Evolutionary conservation across 2,113 vertebrate species (phyloP).

Genomic region (Pao palembangensis): DNA sequence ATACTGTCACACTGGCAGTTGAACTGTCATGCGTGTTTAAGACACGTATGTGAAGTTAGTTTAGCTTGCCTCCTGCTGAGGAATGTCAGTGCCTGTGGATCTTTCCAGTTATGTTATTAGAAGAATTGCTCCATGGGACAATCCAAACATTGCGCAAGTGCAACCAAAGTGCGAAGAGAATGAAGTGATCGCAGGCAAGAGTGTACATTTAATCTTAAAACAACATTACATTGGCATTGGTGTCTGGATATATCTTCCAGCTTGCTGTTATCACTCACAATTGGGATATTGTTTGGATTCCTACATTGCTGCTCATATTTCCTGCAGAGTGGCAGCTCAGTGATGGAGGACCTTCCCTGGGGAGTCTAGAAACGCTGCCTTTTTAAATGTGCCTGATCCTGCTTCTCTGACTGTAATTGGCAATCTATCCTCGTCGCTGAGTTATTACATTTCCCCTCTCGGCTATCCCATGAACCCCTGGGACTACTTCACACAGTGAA

Average conservation of each 20-base stretch:
- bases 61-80: constrained; percentile 41
- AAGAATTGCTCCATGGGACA: constrained; percentile 38
- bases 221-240: constrained; percentile 22
- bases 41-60: constrained; percentile 30
- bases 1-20: neutral
- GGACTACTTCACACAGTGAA: constrained; percentile 55
- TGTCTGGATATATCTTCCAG: constrained; percentile 37
- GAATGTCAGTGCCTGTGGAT: constrained; percentile 32
- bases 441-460: constrained; percentile 61
- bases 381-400: constrained; percentile 55
- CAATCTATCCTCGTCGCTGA: constrained; percentile 53
- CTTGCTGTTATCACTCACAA: constrained; percentile 44
- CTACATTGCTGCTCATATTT: constrained; percentile 52
- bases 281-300: constrained; percentile 55
- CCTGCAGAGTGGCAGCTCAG: constrained; percentile 32
- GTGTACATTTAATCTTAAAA: constrained; percentile 48
- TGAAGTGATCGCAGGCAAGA: constrained; percentile 30
- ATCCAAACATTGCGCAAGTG: constrained; percentile 49
- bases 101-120: constrained; percentile 42
- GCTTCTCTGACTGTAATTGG: constrained; percentile 59
- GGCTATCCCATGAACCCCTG: constrained; percentile 45
- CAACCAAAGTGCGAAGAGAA: constrained; percentile 34
- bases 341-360: constrained; percentile 41
- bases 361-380: constrained; percentile 45
- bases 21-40: too few species aligned